Conservation (phyloP, 2,113 vertebrate species). For the Camelus bactrianus region DNA sequence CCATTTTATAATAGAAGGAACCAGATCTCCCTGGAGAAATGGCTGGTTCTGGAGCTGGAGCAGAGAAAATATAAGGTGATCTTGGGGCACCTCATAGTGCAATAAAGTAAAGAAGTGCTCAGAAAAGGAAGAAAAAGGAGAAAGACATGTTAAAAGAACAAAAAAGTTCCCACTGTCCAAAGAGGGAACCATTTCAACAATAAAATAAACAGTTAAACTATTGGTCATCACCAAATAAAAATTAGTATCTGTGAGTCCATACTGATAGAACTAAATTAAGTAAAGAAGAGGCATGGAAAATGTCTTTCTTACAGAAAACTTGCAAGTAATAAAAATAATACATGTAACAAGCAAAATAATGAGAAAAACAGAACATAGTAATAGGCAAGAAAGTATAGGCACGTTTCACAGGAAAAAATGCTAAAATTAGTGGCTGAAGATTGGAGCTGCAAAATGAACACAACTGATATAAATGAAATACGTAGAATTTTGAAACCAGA, state of each 20-base stretch:
- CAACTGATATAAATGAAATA: background rate
- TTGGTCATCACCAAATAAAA: background rate
- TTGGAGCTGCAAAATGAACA: background rate
- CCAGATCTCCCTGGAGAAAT: background rate
- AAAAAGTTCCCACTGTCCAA: background rate
- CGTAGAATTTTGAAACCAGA: background rate
- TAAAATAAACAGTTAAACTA: background rate
- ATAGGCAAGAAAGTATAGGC: background rate
- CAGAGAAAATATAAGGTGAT: background rate
- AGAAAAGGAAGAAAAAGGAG: background rate
- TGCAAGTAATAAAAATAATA: background rate
- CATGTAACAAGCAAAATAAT: background rate
- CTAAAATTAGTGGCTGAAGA: background rate
- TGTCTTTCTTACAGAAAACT: background rate
- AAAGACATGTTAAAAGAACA: background rate
- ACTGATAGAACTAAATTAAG: background rate
- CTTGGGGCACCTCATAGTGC: background rate
- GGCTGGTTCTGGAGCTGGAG: too few species aligned
- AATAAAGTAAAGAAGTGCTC: background rate
- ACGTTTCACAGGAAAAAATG: background rate
- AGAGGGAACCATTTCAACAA: background rate
- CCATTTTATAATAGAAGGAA: background rate
- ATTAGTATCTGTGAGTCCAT: background rate
- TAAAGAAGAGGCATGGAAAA: background rate
- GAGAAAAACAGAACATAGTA: background rate